These are phyloP conservation scores for Geotrypetes seraphini DNA, from an alignment of 2,797 vertebrate species.

Conservation along the genomic window DNA sequence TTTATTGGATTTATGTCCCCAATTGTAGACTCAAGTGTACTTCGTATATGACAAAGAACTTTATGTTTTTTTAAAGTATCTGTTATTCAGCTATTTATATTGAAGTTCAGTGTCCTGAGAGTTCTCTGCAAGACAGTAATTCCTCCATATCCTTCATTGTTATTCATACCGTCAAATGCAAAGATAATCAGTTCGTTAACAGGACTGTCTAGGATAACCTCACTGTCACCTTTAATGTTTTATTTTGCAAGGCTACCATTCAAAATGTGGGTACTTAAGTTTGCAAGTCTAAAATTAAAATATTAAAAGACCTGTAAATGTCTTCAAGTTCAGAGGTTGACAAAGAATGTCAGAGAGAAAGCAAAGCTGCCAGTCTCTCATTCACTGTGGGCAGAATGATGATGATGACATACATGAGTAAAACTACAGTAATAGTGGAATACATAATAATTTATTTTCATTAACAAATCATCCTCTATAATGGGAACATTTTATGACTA, in stretches of 20 bases:
- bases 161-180: slow-evolving; percentile 16
- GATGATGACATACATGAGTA: too few species aligned
- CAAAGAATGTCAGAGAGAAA: not conserved
- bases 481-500: too few species aligned
- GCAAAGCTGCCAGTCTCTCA: not conserved
- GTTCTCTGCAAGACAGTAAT: slow-evolving; percentile 9
- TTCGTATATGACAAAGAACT: too few species aligned
- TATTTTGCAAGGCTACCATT: slow-evolving; percentile 19
- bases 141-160: slow-evolving; percentile 18
- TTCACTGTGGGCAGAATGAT: not conserved
- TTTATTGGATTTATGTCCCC: too few species aligned
- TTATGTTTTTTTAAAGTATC: too few species aligned
- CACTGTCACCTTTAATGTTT: slow-evolving; percentile 20
- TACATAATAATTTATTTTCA: too few species aligned
- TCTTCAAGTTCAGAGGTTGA: slow-evolving; percentile 3
- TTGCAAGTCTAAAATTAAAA: not conserved
- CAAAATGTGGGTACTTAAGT: not conserved
- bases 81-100: not conserved
- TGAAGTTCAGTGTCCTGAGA: slow-evolving; percentile 10
- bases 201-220: slow-evolving; percentile 17
- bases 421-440: too few species aligned
- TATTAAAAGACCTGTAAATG: slow-evolving; percentile 1
- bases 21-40: too few species aligned
- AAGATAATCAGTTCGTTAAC: slow-evolving; percentile 34
- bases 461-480: too few species aligned